Base-by-base conservation (phyloP, 2,797 vertebrate species). In the Tympanoctomys barrerae region DNA sequence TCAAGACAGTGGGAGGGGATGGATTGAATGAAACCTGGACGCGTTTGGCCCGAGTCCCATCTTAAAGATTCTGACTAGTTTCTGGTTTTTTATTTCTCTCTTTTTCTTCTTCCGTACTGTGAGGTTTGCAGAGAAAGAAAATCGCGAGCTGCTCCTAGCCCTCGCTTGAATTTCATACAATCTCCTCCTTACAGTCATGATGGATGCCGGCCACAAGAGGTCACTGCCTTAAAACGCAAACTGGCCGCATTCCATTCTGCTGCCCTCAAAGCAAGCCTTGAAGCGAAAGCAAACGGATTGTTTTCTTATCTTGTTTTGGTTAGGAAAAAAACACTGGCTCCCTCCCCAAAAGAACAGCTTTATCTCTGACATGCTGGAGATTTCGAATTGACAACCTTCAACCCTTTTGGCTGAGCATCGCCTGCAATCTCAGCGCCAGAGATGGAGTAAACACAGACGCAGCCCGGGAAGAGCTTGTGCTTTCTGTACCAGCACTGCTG, bases 151-250 rank as follows among this genome's bases (percentile, higher is more conserved):
- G 46, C 28, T 87, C 21, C 12, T 18, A 46, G 26, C 9, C 7
- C 14, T 1, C 0, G 1, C 59, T 46, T n/a, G 22, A 26, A 18
- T 85, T 93, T 54, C 31, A 39, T n/a, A n/a, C 77, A 70, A 81
- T 57, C 24, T 42, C 21, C 5, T 3, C 1, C 14, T 64, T 5
- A 2, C 16, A 42, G n/a, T 16, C 80, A 1, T 94, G 93, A 86
- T 21, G 2, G 0, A 0, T 46, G 33, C 2, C 33, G 49, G n/a
- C 93, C 97, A 77, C 97, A 91, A 97, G 97, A 96, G 97, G 97
- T 87, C 97, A 97, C 94, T 77, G 61, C 66, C 31, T 95, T 66
- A 97, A 97, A 96, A 96, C 94, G 89, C 28, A 92, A 97, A 64
- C 70, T 14, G 83, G 31, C 36, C 9, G 13, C 10, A 11, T 90